phyloP scores from a whole-genome alignment of 2,888 invertebrate genomes.

The Perizoma affinitatum region DNA sequence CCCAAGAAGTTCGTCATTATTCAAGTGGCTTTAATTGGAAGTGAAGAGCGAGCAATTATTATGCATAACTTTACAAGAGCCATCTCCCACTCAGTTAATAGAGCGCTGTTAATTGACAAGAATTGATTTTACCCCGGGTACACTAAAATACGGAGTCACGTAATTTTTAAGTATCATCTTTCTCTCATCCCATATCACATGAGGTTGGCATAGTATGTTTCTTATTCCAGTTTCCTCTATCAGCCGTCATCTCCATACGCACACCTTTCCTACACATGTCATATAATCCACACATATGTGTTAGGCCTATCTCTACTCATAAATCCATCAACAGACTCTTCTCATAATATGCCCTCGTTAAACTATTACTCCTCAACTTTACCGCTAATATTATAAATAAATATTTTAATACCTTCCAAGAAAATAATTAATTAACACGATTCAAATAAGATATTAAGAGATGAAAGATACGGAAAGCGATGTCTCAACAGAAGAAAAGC shows the following conservation, averaged over 20 bases:
- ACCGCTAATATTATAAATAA: no score
- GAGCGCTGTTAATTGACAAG: constrained; percentile 59
- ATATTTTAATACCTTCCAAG: no score
- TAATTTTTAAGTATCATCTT: neutral
- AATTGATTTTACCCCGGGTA: constrained; percentile 51
- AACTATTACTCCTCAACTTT: no score
- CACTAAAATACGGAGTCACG: neutral
- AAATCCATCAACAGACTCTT: no score
- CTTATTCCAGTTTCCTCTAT: no score
- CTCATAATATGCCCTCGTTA: no score
- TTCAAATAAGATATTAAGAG: neutral
- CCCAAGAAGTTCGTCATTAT: constrained; percentile 57
- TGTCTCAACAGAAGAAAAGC: constrained; percentile 21
- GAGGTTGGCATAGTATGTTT: no score
- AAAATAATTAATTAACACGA: neutral
- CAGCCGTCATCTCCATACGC: no score
- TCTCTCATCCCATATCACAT: no score
- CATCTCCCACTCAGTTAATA: constrained; percentile 57
- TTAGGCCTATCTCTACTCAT: no score
- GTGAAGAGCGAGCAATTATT: constrained; percentile 71
- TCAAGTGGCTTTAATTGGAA: constrained; percentile 69
- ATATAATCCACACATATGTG: no score
- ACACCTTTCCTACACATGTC: no score
- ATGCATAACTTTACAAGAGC: constrained; percentile 73
- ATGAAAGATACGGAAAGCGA: neutral